A percentile compares a stretch with the other conserved stretches of the same genome.
Conservation (phyloP, 2,797 vertebrate genomes). For the Tragopan temminckii region DNA sequence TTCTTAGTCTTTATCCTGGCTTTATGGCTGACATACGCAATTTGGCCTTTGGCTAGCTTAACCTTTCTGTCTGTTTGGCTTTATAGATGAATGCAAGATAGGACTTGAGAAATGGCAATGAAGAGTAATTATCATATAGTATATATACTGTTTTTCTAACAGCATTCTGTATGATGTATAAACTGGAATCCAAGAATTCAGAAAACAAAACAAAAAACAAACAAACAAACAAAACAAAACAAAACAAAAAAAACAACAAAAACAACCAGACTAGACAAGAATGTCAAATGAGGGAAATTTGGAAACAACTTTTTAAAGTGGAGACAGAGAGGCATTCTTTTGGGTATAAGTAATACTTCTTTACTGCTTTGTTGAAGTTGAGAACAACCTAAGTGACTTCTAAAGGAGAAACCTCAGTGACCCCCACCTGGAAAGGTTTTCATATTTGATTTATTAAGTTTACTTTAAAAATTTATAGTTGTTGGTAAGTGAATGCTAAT, state of each 20-base stretch:
- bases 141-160: background rate
- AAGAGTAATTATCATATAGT: background rate
- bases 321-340: background rate
- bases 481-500: background rate
- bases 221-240: background rate
- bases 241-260: background rate
- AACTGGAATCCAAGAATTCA: background rate
- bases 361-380: background rate
- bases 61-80: conserved; percentile 2
- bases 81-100: background rate
- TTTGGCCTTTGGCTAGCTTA: conserved; percentile 22
- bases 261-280: background rate
- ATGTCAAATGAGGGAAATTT: background rate
- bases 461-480: background rate
- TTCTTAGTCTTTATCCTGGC: background rate
- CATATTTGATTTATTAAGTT: background rate
- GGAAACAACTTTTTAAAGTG: background rate
- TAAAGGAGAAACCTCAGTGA: background rate
- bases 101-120: background rate
- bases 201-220: background rate
- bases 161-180: background rate
- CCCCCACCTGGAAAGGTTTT: background rate
- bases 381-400: background rate
- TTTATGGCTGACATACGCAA: background rate
- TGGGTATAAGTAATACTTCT: background rate